Evolutionary conservation across 2,797 vertebrate species (phyloP).

Genomic region (Sebastes paucispinis): DNA sequence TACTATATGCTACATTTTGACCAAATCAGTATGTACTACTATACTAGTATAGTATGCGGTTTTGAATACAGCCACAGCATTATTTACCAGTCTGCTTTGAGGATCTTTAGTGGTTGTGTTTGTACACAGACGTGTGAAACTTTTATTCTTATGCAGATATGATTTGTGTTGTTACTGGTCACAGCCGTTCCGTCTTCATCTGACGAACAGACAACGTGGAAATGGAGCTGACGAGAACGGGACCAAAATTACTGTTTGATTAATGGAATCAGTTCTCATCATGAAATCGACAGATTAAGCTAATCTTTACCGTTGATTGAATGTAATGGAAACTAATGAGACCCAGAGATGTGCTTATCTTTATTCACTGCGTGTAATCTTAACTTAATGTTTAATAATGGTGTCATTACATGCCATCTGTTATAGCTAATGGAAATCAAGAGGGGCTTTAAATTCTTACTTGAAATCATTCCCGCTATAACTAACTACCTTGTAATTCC

Average conservation of each 20-base stretch:
- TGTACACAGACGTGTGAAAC: neutral
- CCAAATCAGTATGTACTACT: too few relatives aligned
- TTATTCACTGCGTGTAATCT: slow-evolving; percentile 35
- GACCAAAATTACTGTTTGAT: slow-evolving; percentile 37
- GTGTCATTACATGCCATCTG: slow-evolving; percentile 64
- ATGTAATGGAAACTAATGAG: slow-evolving; percentile 60
- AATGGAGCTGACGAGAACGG: slow-evolving; percentile 18
- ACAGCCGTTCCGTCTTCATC: slow-evolving; percentile 19
- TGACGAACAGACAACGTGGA: slow-evolving; percentile 11
- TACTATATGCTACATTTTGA: too few relatives aligned
- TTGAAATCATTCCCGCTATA: slow-evolving; percentile 26
- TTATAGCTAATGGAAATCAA: slow-evolving; percentile 49
- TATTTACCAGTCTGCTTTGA: neutral
- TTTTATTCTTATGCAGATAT: neutral
- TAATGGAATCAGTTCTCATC: slow-evolving; percentile 36
- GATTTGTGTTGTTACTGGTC: slow-evolving; percentile 7
- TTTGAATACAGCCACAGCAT: neutral
- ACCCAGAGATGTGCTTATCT: slow-evolving; percentile 45
- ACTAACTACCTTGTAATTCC: slow-evolving; percentile 20
- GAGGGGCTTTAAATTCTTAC: slow-evolving; percentile 14
- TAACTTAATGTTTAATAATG: slow-evolving; percentile 57
- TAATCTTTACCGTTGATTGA: slow-evolving; percentile 44
- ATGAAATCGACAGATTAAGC: slow-evolving; percentile 46
- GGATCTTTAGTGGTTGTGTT: neutral
- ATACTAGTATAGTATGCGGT: too few relatives aligned